Evolutionary conservation across 2,888 invertebrate species (phyloP).

Genomic region (Cordilura impudica): DNA sequence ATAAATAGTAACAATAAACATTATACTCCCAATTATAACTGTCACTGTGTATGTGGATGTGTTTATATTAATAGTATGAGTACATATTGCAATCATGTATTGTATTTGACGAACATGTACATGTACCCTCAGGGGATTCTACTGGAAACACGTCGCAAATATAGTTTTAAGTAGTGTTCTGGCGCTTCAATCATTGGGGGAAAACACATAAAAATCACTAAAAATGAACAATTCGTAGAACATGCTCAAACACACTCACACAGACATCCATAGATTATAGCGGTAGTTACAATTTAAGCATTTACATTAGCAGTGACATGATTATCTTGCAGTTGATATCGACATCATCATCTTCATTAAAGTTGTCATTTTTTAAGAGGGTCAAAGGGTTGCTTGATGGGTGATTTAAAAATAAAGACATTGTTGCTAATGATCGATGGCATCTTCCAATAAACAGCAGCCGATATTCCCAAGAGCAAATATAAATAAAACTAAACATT

Average conservation of each 20-base stretch:
- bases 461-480: conserved; percentile 33
- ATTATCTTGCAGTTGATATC: conserved; percentile 14
- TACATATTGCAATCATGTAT: no score
- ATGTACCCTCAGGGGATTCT: neutral
- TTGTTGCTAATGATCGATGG: conserved; percentile 39
- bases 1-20: no score
- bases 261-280: conserved; percentile 10
- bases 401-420: conserved; percentile 10
- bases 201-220: conserved; percentile 13
- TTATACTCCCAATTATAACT: no score
- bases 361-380: conserved; percentile 34
- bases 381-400: conserved; percentile 2
- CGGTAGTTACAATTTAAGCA: conserved; percentile 17
- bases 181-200: neutral
- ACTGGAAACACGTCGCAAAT: conserved; percentile 27
- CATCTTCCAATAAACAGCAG: conserved; percentile 24
- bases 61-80: no score
- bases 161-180: neutral
- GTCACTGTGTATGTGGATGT: no score
- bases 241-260: neutral
- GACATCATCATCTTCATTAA: conserved; percentile 21
- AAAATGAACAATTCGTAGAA: conserved; percentile 20
- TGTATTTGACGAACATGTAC: conserved; percentile 4
- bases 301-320: conserved; percentile 41
- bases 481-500: conserved; percentile 12